Evolutionary conservation across 2,113 vertebrate genomes (phyloP), one percentile per base, ranked within the genome.

Genomic region (Heliornis fulica): DNA sequence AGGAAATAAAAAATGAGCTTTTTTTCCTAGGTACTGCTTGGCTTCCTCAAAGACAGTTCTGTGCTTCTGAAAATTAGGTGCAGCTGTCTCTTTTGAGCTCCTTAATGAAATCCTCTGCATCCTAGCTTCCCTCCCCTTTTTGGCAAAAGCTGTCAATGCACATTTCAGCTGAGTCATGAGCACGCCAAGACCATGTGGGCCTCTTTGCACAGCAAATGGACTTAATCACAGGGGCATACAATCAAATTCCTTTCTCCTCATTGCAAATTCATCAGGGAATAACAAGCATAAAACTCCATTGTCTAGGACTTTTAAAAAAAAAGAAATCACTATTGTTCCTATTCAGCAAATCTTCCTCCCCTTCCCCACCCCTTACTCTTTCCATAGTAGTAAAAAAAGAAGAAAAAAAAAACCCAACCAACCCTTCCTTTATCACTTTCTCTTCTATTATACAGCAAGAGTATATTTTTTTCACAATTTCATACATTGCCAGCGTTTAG

Each of bases 11-110:
- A 89, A 75, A 54, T 72, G 61, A 46, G 63, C 28, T 83, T 86
- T 88, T 92, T 74, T n/a, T n/a, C n/a, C 68, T 70, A 78, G 48
- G 60, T 92, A 87, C 23, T 45, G 65, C 43, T n/a, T 68, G 64
- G 68, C 75, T 87, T 93, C 64, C 92, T 95, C 7, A 1, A 86
- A 89, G 63, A 94, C 76, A 92, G 46, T 31, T 94, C 77, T 48
- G 79, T 41, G 88, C 92, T 96, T 92, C 94, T 93, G 85, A 95
- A 97, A 96, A 96, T 90, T 88, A 75, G 48, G 79, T 87, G 68
- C 95, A 96, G 95, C 85, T 96, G 90, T 92, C 71, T 53, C 46
- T 83, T 82, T 63, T 22, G 63, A 83, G 74, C 38, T 83, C 40
- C 53, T 87, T 85, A 87, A 72, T 38, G 36, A 94, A 93, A 93